phyloP scores from a whole-genome alignment of 2,113 vertebrate genomes.

The Anhinga anhinga region DNA sequence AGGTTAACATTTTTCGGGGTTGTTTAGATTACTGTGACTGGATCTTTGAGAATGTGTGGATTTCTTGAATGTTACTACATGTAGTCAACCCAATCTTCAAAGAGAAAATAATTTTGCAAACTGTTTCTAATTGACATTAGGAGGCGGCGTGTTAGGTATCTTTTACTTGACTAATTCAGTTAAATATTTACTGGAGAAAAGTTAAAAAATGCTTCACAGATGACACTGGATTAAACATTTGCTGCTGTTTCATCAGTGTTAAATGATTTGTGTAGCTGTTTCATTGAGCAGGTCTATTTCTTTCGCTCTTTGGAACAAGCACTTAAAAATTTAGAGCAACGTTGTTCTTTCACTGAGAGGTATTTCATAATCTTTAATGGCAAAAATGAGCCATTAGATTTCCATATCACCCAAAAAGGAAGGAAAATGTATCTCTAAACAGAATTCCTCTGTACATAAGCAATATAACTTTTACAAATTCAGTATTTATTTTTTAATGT shows the following conservation, averaged over 20 bases:
- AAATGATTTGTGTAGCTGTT: conserved; percentile 2
- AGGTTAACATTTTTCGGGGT: background rate
- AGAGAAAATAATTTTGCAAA: background rate
- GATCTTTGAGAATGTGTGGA: background rate
- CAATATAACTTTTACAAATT: background rate
- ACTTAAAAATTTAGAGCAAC: background rate
- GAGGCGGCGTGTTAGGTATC: background rate
- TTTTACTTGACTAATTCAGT: background rate
- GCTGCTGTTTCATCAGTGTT: background rate
- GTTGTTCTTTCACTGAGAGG: background rate
- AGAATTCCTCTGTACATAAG: background rate
- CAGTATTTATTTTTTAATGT: conserved; percentile 7
- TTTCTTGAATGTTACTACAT: background rate
- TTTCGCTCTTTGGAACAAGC: background rate
- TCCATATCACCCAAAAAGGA: background rate
- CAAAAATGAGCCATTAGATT: background rate
- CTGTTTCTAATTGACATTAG: background rate
- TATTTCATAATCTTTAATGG: background rate
- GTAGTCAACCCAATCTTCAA: background rate
- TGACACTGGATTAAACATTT: background rate
- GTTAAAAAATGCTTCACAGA: background rate
- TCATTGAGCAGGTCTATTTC: conserved; percentile 3
- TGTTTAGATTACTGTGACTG: background rate
- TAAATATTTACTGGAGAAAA: conserved; percentile 10
- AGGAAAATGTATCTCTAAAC: background rate